phyloP scores from a whole-genome alignment of 2,797 vertebrate genomes.

The Psittacula echo region DNA sequence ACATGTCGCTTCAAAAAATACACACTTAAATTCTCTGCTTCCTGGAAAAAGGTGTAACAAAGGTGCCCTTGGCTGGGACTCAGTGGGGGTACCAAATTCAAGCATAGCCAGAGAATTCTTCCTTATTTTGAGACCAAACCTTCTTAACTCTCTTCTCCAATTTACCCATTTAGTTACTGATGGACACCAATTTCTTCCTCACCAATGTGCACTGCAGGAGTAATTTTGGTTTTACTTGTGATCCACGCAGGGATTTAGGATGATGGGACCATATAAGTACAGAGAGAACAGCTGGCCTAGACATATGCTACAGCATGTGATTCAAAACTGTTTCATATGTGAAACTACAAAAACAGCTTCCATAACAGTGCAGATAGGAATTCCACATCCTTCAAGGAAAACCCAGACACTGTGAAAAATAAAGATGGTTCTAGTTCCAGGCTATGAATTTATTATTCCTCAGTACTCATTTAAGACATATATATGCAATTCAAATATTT shows the following conservation, averaged over 20 bases:
- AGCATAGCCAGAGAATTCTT: not conserved
- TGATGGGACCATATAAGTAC: not conserved
- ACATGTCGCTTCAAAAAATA: not conserved
- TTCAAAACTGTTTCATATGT: slow-evolving; percentile 31
- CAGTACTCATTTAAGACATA: not conserved
- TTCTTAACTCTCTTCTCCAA: not conserved
- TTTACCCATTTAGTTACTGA: not conserved
- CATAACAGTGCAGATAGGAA: not conserved
- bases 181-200: not conserved
- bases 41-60: not conserved
- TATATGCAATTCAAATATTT: slow-evolving; percentile 13
- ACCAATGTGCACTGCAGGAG: not conserved
- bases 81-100: not conserved
- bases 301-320: slow-evolving; percentile 38
- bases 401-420: slow-evolving; percentile 36
- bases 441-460: slow-evolving; percentile 11
- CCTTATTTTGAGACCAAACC: not conserved
- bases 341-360: slow-evolving; percentile 23
- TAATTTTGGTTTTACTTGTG: not conserved
- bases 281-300: slow-evolving; percentile 29
- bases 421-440: slow-evolving; percentile 5
- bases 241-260: not conserved
- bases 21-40: not conserved
- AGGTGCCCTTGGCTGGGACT: not conserved
- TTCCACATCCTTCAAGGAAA: slow-evolving; percentile 32